A percentile compares a stretch with the other conserved stretches of the same genome.
These are phyloP conservation scores for Connochaetes taurinus DNA, from an alignment of 2,113 vertebrate genomes.

Conservation along the genomic window DNA sequence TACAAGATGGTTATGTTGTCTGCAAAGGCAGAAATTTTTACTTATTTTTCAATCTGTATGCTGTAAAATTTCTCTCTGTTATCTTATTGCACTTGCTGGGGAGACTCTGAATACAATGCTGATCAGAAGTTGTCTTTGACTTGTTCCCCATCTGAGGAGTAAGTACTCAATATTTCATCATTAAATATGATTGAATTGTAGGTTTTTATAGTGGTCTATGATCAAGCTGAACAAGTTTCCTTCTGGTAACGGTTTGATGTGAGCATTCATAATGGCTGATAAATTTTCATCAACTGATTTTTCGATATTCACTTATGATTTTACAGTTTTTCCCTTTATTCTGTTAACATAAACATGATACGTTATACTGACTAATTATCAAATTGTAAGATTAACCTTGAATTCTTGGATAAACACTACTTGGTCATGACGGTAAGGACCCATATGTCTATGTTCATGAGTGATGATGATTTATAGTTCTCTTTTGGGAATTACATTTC, in stretches of 20 bases:
- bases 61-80: neutral
- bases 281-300: neutral
- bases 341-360: neutral
- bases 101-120: neutral
- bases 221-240: neutral
- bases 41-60: neutral
- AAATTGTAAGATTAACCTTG: neutral
- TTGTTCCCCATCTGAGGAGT: neutral
- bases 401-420: neutral
- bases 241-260: neutral
- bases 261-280: neutral
- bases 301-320: neutral
- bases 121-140: neutral
- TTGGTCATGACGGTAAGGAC: neutral
- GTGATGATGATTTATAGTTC: neutral
- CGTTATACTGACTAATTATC: neutral
- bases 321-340: neutral
- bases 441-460: neutral
- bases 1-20: neutral
- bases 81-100: neutral
- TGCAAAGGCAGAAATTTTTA: neutral
- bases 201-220: neutral
- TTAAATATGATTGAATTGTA: neutral
- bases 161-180: neutral
- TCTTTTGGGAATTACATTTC: neutral